Base-by-base conservation (phyloP, 2,888 invertebrate species). In the Ephialtes manifestator region DNA sequence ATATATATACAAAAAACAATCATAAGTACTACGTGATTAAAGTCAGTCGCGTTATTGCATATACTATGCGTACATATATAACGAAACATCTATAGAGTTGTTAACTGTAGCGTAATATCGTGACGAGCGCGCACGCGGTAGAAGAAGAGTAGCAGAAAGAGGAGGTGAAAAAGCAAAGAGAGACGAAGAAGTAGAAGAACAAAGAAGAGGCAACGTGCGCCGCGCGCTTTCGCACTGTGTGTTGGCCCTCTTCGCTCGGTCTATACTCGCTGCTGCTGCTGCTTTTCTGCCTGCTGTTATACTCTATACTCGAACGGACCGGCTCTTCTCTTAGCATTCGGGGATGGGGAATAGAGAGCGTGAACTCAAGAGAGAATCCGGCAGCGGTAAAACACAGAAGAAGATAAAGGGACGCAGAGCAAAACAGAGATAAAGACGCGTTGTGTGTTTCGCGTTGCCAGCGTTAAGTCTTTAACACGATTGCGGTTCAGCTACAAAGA, bases 201-300 rank as follows among this genome's bases (percentile, higher is more conserved):
- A 86, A 86, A 86, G 86, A 86, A 81, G 84, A 86, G 75, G 71
- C 84, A 84, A 76, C 81, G 83, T 75, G 78, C 81, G 65, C 77
- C 77, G 63, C 65, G 85, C 70, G 35, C 70, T 65, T 35, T 31
- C 55, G 72, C 60, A 77, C 68, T 51, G 65, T 39, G 28, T 39
- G 39, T 39, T 39, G 39, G 39, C 39, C 39, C 28, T 15, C 58
- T 24, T 5, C 53, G 51, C 4, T 53, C n/a, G 18, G 51, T 53
- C n/a, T 18, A 18, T 53, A 53, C 51, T 53, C 51, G 51, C 51
- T 18, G 51, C 18, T 53, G 18, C 51, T 18, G 51, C 18, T 53
- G 18, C 51, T 18, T 18, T 10, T n/a, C 2, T 10, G 18, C 18
- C 28, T 28, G 58, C 58, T 58, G 11, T 28, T 58, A 13, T 10